A percentile compares a stretch with the other conserved stretches of the same genome.
phyloP scores from a whole-genome alignment of 2,888 invertebrate genomes.

The Anticlea derivata region DNA sequence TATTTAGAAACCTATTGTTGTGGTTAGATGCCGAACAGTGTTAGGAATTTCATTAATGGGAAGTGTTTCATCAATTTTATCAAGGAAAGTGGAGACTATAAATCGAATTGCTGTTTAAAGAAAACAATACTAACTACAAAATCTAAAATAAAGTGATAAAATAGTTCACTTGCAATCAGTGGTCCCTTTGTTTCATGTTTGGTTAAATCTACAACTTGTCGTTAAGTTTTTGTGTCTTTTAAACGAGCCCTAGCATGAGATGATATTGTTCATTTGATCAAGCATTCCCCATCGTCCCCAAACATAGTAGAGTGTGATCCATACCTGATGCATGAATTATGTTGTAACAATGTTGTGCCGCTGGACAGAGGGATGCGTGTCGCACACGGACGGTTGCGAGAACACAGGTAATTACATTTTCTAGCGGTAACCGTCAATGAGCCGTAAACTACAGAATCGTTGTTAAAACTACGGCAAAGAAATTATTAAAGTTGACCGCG shows the following conservation, averaged over 20 bases:
- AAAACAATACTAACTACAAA: too few species aligned
- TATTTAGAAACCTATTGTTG: not conserved
- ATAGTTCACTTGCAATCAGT: too few species aligned
- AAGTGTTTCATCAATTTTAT: conserved; percentile 43
- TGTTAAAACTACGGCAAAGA: too few species aligned
- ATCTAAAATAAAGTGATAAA: too few species aligned
- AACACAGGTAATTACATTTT: conserved; percentile 90
- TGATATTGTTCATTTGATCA: conserved; percentile 42
- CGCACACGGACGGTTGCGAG: conserved; percentile 96
- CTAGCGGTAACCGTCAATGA: not conserved
- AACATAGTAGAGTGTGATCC: conserved; percentile 53
- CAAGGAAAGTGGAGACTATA: too few species aligned
- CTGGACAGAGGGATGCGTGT: conserved; percentile 95
- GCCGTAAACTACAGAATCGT: too few species aligned
- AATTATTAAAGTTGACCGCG: too few species aligned
- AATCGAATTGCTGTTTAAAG: too few species aligned
- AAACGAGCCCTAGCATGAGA: conserved; percentile 1
- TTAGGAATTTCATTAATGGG: conserved; percentile 29
- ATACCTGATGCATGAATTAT: conserved; percentile 84
- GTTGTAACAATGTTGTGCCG: conserved; percentile 84
- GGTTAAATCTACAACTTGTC: not conserved
- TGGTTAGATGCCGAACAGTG: not conserved
- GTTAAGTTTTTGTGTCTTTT: not conserved
- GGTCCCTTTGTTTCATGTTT: not conserved
- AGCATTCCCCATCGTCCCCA: conserved; percentile 47